Conservation (phyloP, 2,113 vertebrate species). For the Odontophorus gujanensis region DNA sequence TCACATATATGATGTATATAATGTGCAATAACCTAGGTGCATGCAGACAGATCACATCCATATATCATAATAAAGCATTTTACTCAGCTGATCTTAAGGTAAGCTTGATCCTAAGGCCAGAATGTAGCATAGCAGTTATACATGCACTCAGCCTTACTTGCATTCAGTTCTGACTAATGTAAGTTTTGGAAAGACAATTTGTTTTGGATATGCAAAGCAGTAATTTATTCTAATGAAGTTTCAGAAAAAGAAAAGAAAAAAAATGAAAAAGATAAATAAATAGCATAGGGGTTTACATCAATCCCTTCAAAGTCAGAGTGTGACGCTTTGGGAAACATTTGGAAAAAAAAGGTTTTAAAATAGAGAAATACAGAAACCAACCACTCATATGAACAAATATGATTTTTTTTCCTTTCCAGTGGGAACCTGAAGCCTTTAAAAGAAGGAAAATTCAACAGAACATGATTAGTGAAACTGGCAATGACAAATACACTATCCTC, state of each 20-base stretch:
- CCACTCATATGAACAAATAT: neutral
- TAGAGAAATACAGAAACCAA: neutral
- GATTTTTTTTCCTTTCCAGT: fast-evolving
- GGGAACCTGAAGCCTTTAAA: neutral
- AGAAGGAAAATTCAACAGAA: neutral
- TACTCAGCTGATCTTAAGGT: neutral
- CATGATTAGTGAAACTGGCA: neutral
- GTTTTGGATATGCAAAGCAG: neutral
- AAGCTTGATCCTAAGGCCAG: neutral
- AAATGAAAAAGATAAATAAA: neutral
- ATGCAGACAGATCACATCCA: neutral
- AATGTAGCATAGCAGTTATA: neutral
- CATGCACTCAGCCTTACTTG: neutral
- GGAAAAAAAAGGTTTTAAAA: neutral
- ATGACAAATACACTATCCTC: neutral
- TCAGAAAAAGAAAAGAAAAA: neutral
- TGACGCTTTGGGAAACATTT: neutral
- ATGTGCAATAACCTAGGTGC: neutral
- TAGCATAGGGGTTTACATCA: neutral
- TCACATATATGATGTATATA: neutral
- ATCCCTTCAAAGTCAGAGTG: neutral
- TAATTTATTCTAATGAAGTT: neutral
- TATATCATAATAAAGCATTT: neutral
- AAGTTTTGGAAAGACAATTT: neutral
- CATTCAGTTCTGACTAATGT: neutral